Evolutionary conservation across 2,888 invertebrate species (phyloP), one percentile per base, ranked within the genome.

Genomic region (Epirrhoe alternata): DNA sequence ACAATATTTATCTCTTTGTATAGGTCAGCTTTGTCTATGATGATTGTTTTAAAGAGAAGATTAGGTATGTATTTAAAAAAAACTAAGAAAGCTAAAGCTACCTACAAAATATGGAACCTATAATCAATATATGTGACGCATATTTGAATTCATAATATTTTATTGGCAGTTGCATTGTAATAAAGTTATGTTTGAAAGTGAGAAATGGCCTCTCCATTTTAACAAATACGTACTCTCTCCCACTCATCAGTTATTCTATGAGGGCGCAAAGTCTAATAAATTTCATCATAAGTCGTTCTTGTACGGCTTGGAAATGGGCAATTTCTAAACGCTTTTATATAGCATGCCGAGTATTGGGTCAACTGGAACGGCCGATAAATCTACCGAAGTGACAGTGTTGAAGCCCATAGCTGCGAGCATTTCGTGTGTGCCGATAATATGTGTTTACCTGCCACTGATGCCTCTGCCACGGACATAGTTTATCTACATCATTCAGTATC

Each of bases 351-450:
- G 77, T 68, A 78, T 75, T 74, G 75, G 80, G 80, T 81, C 82
- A 84, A 82, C 83, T 80, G 77, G 80, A 84, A 83, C 78, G 77
- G 74, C 76, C 82, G 77, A 86, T 88, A 87, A 88, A 87, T 88
- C 83, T 77, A 78, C 72, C 81, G 76, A 83, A 85, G 79, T 86
- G 86, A 85, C 85, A 83, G 78, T 81, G 77, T 79, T 75, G 77
- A 77, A 72, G 80, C 86, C 24, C 86, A 87, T 89, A 88, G 86
- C 86, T 79, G 80, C 80, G 79, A 84, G 82, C 80, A 83, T 75
- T 83, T 82, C 76, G 79, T 82, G 84, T 84, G 81, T 84, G 80
- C 84, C 87, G 85, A 86, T 88, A 87, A 89, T 87, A 81, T 82
- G 73, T 66, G 79, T 70, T 70, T 78, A 80, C 85, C 84, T 86